Percentiles rank a stretch among this genome's conserved stretches.
Evolutionary conservation across 2,797 vertebrate genomes (phyloP).

Genomic region (Crypturellus tataupa): DNA sequence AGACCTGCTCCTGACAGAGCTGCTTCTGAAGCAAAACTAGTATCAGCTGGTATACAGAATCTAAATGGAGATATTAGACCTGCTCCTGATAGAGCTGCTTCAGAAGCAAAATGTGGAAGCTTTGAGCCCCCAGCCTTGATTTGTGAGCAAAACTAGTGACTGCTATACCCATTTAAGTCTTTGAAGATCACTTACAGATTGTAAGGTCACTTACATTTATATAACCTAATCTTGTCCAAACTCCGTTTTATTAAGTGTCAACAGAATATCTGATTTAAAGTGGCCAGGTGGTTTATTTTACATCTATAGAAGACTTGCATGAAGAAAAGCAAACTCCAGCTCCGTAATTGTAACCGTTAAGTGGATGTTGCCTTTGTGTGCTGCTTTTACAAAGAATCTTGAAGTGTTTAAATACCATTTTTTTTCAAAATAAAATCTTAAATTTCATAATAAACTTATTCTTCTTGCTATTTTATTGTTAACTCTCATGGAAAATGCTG

Average conservation of each 20-base stretch:
- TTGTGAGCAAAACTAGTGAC: background rate
- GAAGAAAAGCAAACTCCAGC: background rate
- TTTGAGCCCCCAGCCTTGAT: accelerated
- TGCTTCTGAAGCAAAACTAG: accelerated
- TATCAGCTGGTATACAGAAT: background rate
- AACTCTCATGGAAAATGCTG: background rate
- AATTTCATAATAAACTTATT: background rate
- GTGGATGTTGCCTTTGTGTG: background rate
- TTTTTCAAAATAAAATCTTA: background rate
- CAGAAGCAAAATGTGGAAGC: background rate
- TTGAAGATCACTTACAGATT: background rate
- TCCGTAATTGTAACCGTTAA: background rate
- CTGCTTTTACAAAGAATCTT: background rate
- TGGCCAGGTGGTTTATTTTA: background rate
- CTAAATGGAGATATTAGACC: background rate
- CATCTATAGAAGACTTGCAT: accelerated
- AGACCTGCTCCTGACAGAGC: background rate
- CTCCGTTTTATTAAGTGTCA: background rate
- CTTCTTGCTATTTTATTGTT: background rate
- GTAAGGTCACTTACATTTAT: background rate
- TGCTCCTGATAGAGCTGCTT: background rate
- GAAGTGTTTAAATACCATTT: background rate
- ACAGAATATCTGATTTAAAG: background rate
- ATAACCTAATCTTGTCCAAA: background rate
- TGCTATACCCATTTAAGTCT: background rate